Evolutionary conservation across 1,140 invertebrate genomes (phyloP).

Genomic region (Eubasilissa regina): DNA sequence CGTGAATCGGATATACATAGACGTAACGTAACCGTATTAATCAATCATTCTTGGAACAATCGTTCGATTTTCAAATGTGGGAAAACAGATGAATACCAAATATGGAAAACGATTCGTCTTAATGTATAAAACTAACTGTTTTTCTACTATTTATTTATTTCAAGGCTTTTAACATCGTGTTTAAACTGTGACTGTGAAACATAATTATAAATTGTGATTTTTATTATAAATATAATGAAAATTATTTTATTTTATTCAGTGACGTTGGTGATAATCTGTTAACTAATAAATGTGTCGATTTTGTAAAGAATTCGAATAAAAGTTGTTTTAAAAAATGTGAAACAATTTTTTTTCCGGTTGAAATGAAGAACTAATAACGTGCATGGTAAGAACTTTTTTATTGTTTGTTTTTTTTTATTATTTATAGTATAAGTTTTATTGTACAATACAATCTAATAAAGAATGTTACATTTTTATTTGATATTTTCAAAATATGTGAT

Average conservation of each 20-base stretch:
- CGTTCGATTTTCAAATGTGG: not conserved
- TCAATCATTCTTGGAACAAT: not conserved
- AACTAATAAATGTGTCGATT: not conserved
- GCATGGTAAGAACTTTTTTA: not conserved
- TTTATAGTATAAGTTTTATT: no score
- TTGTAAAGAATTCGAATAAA: not conserved
- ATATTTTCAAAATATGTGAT: no score
- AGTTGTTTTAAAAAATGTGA: constrained; percentile 10
- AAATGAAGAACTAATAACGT: constrained; percentile 14
- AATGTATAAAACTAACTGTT: not conserved
- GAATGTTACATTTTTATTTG: no score
- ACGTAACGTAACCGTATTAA: constrained; percentile 8
- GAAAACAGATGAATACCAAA: no score
- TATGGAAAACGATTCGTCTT: no score
- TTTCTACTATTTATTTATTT: not conserved
- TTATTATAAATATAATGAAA: no score
- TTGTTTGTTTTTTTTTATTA: no score
- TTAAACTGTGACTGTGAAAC: no score
- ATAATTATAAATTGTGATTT: no score
- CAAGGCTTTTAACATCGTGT: no score
- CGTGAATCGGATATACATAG: not conserved
- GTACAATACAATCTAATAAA: no score
- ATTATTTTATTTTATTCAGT: not conserved
- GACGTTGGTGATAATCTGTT: not conserved
- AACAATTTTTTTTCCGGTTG: not conserved